Evolutionary conservation across 1,140 invertebrate genomes (phyloP), one percentile per base, ranked within the genome.

Genomic region (Drosophila baimaii): DNA sequence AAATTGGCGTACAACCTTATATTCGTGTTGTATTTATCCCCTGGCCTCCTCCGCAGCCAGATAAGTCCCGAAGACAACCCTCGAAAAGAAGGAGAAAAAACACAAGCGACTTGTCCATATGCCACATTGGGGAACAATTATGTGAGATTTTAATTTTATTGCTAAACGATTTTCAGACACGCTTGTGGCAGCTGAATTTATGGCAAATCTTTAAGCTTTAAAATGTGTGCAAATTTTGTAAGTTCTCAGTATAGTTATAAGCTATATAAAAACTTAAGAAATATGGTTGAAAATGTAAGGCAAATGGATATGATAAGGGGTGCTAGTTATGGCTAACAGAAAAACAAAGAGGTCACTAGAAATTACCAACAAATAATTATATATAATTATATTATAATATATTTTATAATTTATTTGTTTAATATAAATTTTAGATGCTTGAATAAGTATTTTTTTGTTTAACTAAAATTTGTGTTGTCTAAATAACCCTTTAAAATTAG

Each of bases 111-210:
- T 37, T 52, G 74, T 63, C 84, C 84, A 89, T 84, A 88, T 89
- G 84, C 80, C 81, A 81, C 84, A 65, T 80, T 78, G 80, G 84
- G 84, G 84, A 90, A 77, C 85, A 89, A 89, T 89, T 89, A 89
- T 79, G 70, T 59, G 59, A 69, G 66, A 89, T 78, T 89, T 89
- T 89, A 78, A 89, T 84, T 89, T 89, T 79, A 84, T 89, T 84
- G 77, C 77, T 80, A 75, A 89, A 75, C 78, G 80, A 88, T 78
- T 88, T 83, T 86, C 57, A 6, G 66, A 54, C 54, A 76, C 55
- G 73, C 10, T 33, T 68, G 44, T 21, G 19, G 25, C 29, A 7
- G 39, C 29, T 5, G 39, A 5, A 43, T 66, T 66, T 69, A n/a
- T 21, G 2, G 8, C 1, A 43, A 43, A 52, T 33, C 1, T 23